Evolutionary conservation across 2,888 invertebrate genomes (phyloP).

Genomic region (Drosophila anceps): DNA sequence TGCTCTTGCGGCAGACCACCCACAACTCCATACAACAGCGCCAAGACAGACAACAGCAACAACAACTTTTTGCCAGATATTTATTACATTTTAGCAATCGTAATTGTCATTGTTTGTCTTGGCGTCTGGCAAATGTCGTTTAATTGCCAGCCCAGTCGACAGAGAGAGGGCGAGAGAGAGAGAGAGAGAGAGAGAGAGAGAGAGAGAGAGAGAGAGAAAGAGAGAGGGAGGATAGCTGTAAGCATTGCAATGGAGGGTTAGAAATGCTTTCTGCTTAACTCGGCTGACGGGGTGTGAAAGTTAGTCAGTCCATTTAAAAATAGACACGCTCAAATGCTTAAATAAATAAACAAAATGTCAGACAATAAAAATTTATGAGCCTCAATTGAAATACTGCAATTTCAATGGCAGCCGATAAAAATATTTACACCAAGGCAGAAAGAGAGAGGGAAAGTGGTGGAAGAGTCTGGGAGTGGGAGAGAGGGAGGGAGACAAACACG

Average conservation of each 20-base stretch:
- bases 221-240: not conserved
- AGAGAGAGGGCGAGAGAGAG: not conserved
- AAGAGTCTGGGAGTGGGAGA: not conserved
- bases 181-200: conserved; percentile 1
- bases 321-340: conserved; percentile 71
- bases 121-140: conserved; percentile 77
- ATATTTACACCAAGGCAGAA: conserved; percentile 11
- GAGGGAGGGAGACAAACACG: conserved; percentile 12
- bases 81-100: conserved; percentile 79
- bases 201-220: not conserved
- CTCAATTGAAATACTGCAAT: conserved; percentile 73
- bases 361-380: conserved; percentile 76
- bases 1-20: conserved; percentile 33
- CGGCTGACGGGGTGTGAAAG: conserved; percentile 63
- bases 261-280: conserved; percentile 24
- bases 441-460: not conserved
- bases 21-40: conserved; percentile 23
- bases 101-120: conserved; percentile 80
- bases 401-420: conserved; percentile 79
- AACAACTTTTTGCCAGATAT: conserved; percentile 50
- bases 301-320: conserved; percentile 77
- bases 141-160: conserved; percentile 62
- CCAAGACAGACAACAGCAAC: conserved; percentile 8
- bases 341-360: conserved; percentile 78
- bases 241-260: conserved; percentile 13